These are phyloP conservation scores for Amiota communis DNA, from an alignment of 2,888 invertebrate species.

Conservation along the genomic window DNA sequence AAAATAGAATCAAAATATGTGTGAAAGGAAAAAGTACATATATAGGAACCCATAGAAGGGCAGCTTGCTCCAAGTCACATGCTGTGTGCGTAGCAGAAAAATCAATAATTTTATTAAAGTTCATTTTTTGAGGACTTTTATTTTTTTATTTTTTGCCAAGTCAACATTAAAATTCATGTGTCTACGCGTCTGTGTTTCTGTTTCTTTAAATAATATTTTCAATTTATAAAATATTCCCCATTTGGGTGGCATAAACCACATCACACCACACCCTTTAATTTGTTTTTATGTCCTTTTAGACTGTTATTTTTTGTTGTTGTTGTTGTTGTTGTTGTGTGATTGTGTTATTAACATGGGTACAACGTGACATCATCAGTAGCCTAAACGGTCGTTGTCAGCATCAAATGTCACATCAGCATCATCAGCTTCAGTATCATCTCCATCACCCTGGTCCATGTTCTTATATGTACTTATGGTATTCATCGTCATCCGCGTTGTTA, in stretches of 20 bases:
- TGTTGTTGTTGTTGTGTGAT: constrained; percentile 32
- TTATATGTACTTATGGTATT: background rate
- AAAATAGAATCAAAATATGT: too few species aligned
- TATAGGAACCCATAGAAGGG: too few species aligned
- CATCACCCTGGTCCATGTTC: background rate
- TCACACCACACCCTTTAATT: too few species aligned
- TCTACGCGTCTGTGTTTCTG: too few species aligned
- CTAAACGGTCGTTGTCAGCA: constrained; percentile 61
- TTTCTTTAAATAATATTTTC: too few species aligned
- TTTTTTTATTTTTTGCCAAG: too few species aligned
- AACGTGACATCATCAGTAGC: constrained; percentile 62
- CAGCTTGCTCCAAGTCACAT: constrained; percentile 30
- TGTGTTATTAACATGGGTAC: constrained; percentile 40
- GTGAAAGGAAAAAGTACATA: too few species aligned
- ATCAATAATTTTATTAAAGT: constrained; percentile 65
- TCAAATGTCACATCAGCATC: constrained; percentile 39
- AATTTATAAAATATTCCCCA: background rate
- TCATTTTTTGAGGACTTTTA: constrained; percentile 15
- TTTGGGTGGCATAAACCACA: constrained; percentile 10
- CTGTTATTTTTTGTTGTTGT: background rate
- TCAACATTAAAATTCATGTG: too few species aligned
- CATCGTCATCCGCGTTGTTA: background rate
- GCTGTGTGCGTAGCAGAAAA: constrained; percentile 43
- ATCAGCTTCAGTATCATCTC: constrained; percentile 37
- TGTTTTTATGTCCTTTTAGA: background rate